Evolutionary conservation across 2,113 vertebrate species (phyloP), one percentile per base, ranked within the genome.

Genomic region (Paramormyrops kingsleyae): DNA sequence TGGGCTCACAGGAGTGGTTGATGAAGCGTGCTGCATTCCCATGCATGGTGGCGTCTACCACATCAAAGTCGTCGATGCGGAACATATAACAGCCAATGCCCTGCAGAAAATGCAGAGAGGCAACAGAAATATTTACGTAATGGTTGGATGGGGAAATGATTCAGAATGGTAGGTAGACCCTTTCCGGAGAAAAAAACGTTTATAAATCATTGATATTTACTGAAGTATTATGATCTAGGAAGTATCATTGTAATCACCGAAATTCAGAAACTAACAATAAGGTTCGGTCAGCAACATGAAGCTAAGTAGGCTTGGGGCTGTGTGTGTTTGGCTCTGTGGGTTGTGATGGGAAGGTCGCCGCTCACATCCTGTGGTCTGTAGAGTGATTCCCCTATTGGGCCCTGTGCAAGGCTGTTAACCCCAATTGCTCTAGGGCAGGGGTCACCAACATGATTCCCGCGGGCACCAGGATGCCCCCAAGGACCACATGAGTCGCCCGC

Each of bases 51-150:
- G 98, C 98, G 0, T 98, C 98, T 90, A 98, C 98, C 88, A 98
- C 98, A 0, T 98, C 98, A 10, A 98, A 98, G 94, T 98, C 98
- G 12, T 98, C 98, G 1, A 98, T 98, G 70, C 97, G 97, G 94
- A 98, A 98, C 98, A 98, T 98, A 94, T 98, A 98, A 93, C 98
- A 98, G 89, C 98, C 98, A 0, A 98, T 98, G 27, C 98, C 98
- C 98, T 98, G 92, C 2, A 6, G 50, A 46, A 35, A 46, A 47
- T 44, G 17, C 19, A 42, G 83, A 8, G 35, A 13, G 0, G 39
- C 6, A 47, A 47, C 5, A 47, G 21, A 9, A 84, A 12, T 46
- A 42, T 84, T 84, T 24, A 84, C 6, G 6, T 6, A 42, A 5
- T 19, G 35, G 31, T 5, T 42, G 35, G 15, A 4, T 13, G 27